Conservation (phyloP, 2,797 vertebrate species). For the Mus spretus region DNA sequence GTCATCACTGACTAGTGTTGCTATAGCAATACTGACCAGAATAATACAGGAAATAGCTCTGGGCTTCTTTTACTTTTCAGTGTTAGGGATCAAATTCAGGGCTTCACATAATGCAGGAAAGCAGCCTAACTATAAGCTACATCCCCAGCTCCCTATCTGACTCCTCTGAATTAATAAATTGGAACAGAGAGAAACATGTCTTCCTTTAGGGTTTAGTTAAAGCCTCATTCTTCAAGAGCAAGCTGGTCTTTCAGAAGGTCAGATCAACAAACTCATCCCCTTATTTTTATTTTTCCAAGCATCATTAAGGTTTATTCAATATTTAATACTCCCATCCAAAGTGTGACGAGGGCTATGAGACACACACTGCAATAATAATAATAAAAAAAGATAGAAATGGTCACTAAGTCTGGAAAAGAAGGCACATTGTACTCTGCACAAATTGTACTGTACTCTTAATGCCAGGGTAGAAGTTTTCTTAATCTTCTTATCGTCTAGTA, state of each 20-base stretch:
- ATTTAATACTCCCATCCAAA: conserved; percentile 91
- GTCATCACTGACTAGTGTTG: background rate
- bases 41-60: conserved; percentile 20
- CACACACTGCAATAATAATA: conserved; percentile 86
- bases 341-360: conserved; percentile 93
- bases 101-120: background rate
- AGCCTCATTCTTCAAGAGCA: conserved; percentile 3
- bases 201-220: conserved; percentile 49
- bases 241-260: conserved; percentile 48
- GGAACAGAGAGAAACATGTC: conserved; percentile 17
- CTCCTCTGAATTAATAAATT: background rate
- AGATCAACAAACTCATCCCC: conserved; percentile 30
- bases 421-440: background rate
- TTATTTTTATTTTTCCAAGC: background rate
- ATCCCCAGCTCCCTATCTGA: background rate
- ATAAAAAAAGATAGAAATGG: background rate
- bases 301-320: conserved; percentile 47
- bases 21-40: conserved; percentile 18
- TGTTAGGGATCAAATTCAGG: background rate
- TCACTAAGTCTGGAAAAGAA: conserved; percentile 27
- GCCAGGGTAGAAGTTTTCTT: conserved; percentile 21
- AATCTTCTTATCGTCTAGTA: conserved; percentile 45
- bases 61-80: background rate
- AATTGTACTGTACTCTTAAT: conserved; percentile 26
- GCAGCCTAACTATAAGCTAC: background rate